Percentiles rank a stretch among this genome's conserved stretches.
Evolutionary conservation across 1,140 invertebrate genomes (phyloP).

Genomic region (Lepidurus packardi): DNA sequence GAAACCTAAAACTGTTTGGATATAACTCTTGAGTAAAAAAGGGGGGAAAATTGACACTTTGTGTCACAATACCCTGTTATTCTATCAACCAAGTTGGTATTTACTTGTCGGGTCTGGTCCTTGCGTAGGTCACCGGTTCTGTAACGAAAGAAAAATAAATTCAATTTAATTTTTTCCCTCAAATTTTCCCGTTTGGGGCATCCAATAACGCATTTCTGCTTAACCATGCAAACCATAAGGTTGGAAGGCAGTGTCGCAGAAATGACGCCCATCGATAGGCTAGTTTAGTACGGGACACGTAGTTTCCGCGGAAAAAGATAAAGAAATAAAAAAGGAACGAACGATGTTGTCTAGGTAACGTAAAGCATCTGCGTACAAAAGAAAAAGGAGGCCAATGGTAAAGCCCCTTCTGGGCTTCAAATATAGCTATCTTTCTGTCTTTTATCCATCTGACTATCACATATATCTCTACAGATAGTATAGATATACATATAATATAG

Average conservation of each 20-base stretch:
- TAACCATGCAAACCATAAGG: neutral
- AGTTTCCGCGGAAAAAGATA: neutral
- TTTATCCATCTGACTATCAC: no score
- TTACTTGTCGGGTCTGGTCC: constrained; percentile 1
- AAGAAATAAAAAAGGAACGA: constrained; percentile 14
- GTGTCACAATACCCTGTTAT: neutral
- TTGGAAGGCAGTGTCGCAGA: neutral
- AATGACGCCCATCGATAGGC: neutral
- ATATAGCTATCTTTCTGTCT: no score
- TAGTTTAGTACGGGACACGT: neutral
- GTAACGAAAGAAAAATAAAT: neutral
- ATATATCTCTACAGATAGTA: neutral
- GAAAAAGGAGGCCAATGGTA: constrained; percentile 7
- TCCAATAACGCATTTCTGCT: constrained; percentile 6
- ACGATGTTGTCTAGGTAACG: neutral
- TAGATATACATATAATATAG: neutral
- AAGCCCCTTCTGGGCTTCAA: neutral
- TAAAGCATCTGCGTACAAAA: neutral
- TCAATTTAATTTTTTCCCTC: neutral
- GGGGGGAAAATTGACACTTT: neutral
- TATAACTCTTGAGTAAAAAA: neutral
- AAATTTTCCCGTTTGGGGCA: neutral
- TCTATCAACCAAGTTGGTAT: constrained; percentile 15
- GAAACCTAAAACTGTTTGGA: neutral
- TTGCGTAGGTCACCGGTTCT: constrained; percentile 29